phyloP scores from a whole-genome alignment of 2,113 vertebrate species.

The Spea bombifrons region DNA sequence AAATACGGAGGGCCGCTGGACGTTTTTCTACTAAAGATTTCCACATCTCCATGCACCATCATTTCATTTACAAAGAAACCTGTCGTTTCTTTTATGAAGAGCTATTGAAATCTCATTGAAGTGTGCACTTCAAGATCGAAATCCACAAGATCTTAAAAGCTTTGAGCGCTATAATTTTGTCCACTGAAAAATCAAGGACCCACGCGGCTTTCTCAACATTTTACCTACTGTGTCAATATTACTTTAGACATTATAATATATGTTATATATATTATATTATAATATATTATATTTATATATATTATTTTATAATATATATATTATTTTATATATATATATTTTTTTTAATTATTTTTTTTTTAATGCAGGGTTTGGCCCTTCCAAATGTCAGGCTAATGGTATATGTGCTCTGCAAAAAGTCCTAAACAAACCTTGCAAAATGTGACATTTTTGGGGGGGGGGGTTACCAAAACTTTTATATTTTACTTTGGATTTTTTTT shows the following conservation, averaged over 20 bases:
- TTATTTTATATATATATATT: too few relatives aligned
- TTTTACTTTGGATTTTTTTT: too few relatives aligned
- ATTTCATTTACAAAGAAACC: constrained; percentile 30
- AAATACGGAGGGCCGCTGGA: neutral
- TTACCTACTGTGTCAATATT: neutral
- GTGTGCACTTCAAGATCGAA: constrained; percentile 26
- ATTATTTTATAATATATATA: too few relatives aligned
- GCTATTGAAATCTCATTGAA: constrained; percentile 29
- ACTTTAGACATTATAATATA: neutral
- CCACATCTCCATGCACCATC: constrained; percentile 11
- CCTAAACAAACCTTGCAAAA: too few relatives aligned
- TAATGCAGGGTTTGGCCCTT: too few relatives aligned
- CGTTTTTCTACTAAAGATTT: neutral
- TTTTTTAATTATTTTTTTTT: too few relatives aligned
- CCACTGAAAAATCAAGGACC: constrained; percentile 10
- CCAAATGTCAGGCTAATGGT: too few relatives aligned
- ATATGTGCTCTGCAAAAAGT: too few relatives aligned
- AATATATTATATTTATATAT: too few relatives aligned
- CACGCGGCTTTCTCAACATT: neutral
- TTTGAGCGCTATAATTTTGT: constrained; percentile 29
- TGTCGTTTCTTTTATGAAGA: constrained; percentile 31
- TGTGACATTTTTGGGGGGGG: too few relatives aligned
- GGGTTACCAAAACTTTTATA: too few relatives aligned
- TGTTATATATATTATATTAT: too few relatives aligned
- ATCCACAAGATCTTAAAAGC: constrained; percentile 24